Evolutionary conservation across 2,113 vertebrate species (phyloP), one percentile per base, ranked within the genome.

Genomic region (Arvicanthis niloticus): DNA sequence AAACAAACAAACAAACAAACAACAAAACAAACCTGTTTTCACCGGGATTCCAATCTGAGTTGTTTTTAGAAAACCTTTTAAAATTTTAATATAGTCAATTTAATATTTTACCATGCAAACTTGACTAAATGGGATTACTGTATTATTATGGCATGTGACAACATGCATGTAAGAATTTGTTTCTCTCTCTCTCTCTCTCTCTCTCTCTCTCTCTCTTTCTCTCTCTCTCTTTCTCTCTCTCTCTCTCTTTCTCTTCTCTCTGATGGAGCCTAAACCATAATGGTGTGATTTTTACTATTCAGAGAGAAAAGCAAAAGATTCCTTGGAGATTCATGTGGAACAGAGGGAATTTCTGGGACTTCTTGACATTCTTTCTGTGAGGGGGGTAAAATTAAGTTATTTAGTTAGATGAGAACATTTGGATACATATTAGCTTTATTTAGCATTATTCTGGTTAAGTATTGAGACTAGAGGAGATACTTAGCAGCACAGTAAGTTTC

Each of bases 361-460:
- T 93, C 16, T n/a, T 68, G 95, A 37, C 16, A 26, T 76, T 92
- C 48, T 91, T 82, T 91, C 1, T 76, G 51, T 76, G 89, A 77
- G 67, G 53, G 53, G 68, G 51, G 62, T 91, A 29, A 95, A 95
- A 84, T 96, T 60, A 91, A 81, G 31, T 84, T 89, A 87, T 21
- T 94, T 87, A 92, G 65, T 85, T 97, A 88, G 94, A 45, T 62
- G 15, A 62, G 89, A 85, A 15, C 3, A 92, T 95, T 91, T 85
- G 48, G 24, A 78, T 51, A 78, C 45, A 78, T 26, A 40, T 40
- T 40, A 58, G 21, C 78, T n/a, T 90, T 42, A 42, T 62, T 60
- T 96, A 31, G 65, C 9, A n/a, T 86, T 89, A 91, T 24, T 77
- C 48, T 87, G 78, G 40, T 9, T 76, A 93, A 29, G 40, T 7